phyloP scores from a whole-genome alignment of 2,797 vertebrate genomes.

The Phyllotis vaccarum region DNA sequence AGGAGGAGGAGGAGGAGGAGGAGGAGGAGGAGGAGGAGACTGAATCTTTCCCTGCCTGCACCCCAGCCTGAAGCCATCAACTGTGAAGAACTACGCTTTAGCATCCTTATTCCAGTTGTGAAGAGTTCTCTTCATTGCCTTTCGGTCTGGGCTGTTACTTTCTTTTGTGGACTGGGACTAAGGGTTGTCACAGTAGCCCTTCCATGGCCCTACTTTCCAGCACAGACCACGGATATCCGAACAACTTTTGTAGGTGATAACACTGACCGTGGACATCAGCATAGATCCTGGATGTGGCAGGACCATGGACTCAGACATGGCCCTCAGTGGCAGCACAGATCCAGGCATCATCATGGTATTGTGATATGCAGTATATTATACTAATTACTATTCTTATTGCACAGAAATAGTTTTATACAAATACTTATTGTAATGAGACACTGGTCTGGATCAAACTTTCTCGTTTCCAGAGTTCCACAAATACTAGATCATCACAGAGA shows the following conservation, averaged over 20 bases:
- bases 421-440: neutral
- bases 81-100: neutral
- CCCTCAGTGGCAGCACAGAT: neutral
- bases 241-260: neutral
- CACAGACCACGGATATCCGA: neutral
- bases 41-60: neutral
- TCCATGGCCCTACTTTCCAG: neutral
- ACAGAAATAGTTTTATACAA: neutral
- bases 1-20: neutral
- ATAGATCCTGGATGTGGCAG: neutral
- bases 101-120: neutral
- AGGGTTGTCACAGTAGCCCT: neutral
- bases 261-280: neutral
- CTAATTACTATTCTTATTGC: neutral
- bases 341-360: neutral
- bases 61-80: neutral
- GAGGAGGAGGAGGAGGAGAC: neutral
- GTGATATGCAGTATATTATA: neutral
- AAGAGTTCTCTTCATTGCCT: neutral
- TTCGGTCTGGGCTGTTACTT: neutral
- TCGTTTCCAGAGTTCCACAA: neutral
- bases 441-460: neutral
- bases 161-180: neutral
- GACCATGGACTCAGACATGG: neutral
- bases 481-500: neutral